Evolutionary conservation across 2,113 vertebrate genomes (phyloP).

Genomic region (Semnopithecus entellus): DNA sequence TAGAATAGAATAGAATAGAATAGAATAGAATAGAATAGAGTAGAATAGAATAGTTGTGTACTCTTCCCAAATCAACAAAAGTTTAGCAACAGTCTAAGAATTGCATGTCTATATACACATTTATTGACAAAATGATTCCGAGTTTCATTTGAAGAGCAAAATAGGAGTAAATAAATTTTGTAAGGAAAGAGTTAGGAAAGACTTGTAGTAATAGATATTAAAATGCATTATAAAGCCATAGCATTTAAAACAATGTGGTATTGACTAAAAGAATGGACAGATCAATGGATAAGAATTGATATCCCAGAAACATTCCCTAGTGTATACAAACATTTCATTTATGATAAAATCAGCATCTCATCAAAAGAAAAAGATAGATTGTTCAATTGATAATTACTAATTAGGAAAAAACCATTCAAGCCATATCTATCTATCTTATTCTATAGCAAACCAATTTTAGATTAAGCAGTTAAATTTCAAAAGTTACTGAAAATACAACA

Average conservation of each 20-base stretch:
- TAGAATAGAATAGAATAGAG: background rate
- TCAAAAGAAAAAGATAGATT: slow-evolving; percentile 22
- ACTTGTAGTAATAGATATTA: background rate
- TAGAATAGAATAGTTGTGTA: no score
- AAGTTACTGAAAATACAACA: background rate
- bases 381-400: background rate
- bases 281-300: background rate
- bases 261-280: background rate
- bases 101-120: background rate
- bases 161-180: background rate
- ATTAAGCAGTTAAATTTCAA: background rate
- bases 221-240: background rate
- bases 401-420: background rate
- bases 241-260: slow-evolving; percentile 20
- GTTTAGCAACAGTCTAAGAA: background rate
- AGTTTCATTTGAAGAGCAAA: background rate
- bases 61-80: background rate
- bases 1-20: background rate
- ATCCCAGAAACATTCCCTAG: background rate
- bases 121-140: background rate
- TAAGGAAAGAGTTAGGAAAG: background rate
- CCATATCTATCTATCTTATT: background rate
- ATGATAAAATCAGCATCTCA: background rate
- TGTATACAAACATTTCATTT: background rate
- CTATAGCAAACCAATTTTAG: background rate